These are phyloP conservation scores for Petromus typicus DNA, from an alignment of 2,113 vertebrate species.

Conservation along the genomic window DNA sequence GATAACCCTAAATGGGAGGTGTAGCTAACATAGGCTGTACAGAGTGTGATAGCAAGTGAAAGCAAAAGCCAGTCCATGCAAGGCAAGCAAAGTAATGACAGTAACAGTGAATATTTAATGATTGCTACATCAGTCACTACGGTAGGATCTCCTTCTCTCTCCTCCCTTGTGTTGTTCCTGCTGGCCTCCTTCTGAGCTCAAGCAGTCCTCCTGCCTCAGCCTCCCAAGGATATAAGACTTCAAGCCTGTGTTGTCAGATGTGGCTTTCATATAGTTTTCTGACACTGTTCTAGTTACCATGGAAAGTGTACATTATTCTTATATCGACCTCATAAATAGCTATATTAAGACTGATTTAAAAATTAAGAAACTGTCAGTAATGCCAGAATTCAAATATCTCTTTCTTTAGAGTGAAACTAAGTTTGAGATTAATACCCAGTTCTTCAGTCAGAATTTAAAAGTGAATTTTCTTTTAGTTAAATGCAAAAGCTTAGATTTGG, in stretches of 20 bases:
- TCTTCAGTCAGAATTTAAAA: slow-evolving; percentile 47
- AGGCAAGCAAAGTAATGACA: not conserved
- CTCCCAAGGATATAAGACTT: not conserved
- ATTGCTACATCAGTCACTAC: not conserved
- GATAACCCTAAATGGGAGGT: not conserved
- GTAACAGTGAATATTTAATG: slow-evolving; percentile 11
- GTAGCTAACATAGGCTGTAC: not conserved
- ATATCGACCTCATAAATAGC: not conserved
- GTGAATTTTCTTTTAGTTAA: not conserved
- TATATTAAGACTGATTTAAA: not conserved
- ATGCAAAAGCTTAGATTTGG: slow-evolving; percentile 19
- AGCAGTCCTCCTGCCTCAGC: not conserved
- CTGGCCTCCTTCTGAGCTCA: not conserved
- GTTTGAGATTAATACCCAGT: not conserved
- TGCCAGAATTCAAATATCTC: not conserved
- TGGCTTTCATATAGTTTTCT: not conserved
- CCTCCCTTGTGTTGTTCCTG: not conserved
- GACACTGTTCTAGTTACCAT: not conserved
- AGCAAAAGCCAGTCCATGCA: not conserved
- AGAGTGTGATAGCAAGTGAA: not conserved
- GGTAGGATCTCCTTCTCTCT: not conserved
- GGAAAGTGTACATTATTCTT: not conserved
- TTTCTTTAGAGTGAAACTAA: slow-evolving; percentile 12
- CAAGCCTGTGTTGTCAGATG: not conserved
- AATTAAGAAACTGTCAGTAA: not conserved